These are phyloP conservation scores for Itoplectis maculator DNA, from an alignment of 2,888 invertebrate genomes.

Conservation along the genomic window DNA sequence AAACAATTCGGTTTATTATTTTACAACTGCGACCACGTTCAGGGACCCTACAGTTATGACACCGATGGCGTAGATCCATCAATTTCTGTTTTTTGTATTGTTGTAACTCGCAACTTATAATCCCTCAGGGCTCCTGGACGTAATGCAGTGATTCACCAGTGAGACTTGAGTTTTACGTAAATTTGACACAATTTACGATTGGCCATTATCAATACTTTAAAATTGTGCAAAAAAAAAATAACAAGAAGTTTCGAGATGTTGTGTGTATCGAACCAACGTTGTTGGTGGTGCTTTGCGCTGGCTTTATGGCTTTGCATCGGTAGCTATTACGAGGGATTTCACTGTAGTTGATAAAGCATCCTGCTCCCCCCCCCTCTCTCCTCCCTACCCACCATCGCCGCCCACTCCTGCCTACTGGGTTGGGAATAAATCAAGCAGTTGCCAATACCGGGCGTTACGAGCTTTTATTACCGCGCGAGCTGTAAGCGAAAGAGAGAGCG, in stretches of 20 bases:
- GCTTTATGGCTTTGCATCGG: not conserved
- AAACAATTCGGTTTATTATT: no score
- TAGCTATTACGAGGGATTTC: not conserved
- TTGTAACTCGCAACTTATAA: no score
- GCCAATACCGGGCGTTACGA: conserved; percentile 80
- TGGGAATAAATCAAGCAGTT: conserved; percentile 80
- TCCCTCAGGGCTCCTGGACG: no score
- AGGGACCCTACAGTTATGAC: no score
- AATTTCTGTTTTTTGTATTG: no score
- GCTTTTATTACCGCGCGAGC: conserved; percentile 79
- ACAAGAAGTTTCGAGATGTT: not conserved
- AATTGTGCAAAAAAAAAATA: not conserved
- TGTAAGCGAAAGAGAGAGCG: conserved; percentile 22
- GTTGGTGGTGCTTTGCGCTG: not conserved
- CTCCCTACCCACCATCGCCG: not conserved
- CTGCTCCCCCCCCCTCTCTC: not conserved
- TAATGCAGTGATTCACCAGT: not conserved
- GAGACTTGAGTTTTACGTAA: not conserved
- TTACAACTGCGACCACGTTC: no score
- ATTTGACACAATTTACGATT: not conserved
- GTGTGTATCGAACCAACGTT: not conserved
- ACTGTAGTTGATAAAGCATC: conserved; percentile 20
- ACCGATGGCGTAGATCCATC: no score
- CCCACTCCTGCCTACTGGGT: conserved; percentile 28
- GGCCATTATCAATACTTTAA: not conserved